These are phyloP conservation scores for Listrodromus nycthemerus DNA, from an alignment of 2,888 invertebrate genomes.

Conservation along the genomic window DNA sequence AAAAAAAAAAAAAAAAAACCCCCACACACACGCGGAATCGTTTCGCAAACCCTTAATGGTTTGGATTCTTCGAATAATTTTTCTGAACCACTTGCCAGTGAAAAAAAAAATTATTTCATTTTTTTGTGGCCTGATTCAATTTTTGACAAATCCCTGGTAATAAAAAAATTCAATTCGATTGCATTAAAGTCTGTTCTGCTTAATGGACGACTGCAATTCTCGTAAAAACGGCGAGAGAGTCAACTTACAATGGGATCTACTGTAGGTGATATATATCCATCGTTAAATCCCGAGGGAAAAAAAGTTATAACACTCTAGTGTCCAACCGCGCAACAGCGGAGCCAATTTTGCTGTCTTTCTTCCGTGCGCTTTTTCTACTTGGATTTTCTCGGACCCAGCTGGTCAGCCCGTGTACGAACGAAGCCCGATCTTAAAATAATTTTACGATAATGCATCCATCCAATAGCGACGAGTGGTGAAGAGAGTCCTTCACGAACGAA, in stretches of 20 bases:
- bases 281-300: constrained; percentile 46
- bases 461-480: constrained; percentile 16
- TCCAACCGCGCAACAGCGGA: constrained; percentile 36
- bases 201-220: background rate
- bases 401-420: constrained; percentile 21
- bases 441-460: constrained; percentile 64
- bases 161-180: background rate
- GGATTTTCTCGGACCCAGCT: constrained; percentile 26
- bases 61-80: too few species aligned
- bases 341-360: constrained; percentile 23
- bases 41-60: too few species aligned
- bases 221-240: background rate
- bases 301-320: constrained; percentile 47
- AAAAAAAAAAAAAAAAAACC: background rate
- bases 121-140: too few species aligned
- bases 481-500: background rate
- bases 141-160: background rate
- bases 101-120: too few species aligned
- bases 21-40: too few species aligned
- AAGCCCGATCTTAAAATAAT: constrained; percentile 63
- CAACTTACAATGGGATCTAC: background rate
- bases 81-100: too few species aligned
- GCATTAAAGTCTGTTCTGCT: background rate
- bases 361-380: constrained; percentile 4
- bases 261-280: constrained; percentile 1